Evolutionary conservation across 1,140 invertebrate species (phyloP).

Genomic region (Heterodera schachtii): DNA sequence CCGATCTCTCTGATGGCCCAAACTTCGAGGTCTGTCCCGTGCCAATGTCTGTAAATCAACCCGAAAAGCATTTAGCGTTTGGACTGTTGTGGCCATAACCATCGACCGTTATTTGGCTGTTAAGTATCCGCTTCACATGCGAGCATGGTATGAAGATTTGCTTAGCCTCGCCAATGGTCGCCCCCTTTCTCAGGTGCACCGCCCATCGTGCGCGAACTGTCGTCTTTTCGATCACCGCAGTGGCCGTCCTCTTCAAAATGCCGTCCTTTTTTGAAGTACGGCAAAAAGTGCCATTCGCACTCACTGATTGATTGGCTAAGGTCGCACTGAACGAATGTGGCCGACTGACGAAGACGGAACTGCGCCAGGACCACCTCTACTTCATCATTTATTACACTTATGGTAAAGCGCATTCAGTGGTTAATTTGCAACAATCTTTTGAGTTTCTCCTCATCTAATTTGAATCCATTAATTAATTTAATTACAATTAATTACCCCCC

Average conservation of each 20-base stretch:
- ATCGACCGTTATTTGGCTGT: conserved; percentile 61
- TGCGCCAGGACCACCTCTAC: conserved; percentile 54
- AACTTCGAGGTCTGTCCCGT: conserved; percentile 37
- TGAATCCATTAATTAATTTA: too few species aligned
- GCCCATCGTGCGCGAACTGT: conserved; percentile 37
- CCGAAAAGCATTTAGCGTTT: conserved; percentile 37
- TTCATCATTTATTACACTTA: conserved; percentile 63
- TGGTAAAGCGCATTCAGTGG: conserved; percentile 17
- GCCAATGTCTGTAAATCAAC: neutral
- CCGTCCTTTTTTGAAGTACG: conserved; percentile 60
- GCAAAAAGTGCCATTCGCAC: neutral
- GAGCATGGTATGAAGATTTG: conserved; percentile 27
- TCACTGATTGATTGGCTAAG: neutral
- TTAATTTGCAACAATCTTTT: too few species aligned
- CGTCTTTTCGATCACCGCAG: conserved; percentile 29
- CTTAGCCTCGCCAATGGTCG: neutral
- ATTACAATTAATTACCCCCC: too few species aligned
- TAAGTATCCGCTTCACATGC: conserved; percentile 59
- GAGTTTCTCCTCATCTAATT: too few species aligned
- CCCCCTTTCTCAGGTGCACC: conserved; percentile 36
- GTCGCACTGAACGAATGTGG: conserved; percentile 60
- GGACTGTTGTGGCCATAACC: conserved; percentile 64
- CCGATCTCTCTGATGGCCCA: conserved; percentile 61
- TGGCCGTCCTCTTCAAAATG: conserved; percentile 52
- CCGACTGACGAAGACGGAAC: conserved; percentile 42